Evolutionary conservation across 2,888 invertebrate species (phyloP).

Genomic region (Diaperis boleti): DNA sequence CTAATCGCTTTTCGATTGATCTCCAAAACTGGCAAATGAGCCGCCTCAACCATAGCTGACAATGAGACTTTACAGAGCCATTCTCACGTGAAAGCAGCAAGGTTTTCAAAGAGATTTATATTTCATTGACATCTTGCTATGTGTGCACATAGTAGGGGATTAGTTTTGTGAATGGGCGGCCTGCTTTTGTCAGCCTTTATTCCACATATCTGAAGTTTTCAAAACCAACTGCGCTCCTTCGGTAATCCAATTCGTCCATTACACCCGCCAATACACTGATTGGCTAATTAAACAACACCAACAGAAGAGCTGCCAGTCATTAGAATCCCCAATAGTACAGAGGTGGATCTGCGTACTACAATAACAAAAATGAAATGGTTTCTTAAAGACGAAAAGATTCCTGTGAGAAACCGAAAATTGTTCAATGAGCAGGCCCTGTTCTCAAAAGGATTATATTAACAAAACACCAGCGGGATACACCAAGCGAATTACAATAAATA

Average conservation of each 20-base stretch:
- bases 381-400: conserved; percentile 7
- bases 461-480: conserved; percentile 38
- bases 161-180: conserved; percentile 39
- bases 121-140: conserved; percentile 34
- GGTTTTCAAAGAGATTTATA: conserved; percentile 33
- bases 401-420: conserved; percentile 27
- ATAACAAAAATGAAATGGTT: conserved; percentile 6
- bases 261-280: conserved; percentile 33
- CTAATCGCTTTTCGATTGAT: conserved; percentile 37
- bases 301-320: neutral
- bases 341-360: neutral
- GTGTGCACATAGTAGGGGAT: conserved; percentile 35
- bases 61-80: conserved; percentile 26
- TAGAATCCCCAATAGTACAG: neutral
- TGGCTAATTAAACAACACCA: conserved; percentile 8
- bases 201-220: conserved; percentile 34
- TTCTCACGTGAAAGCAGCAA: conserved; percentile 28
- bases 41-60: conserved; percentile 30
- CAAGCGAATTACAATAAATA: conserved; percentile 43
- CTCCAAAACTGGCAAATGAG: conserved; percentile 40
- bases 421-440: conserved; percentile 27
- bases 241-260: conserved; percentile 38
- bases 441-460: conserved; percentile 37
- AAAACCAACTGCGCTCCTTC: conserved; percentile 16
- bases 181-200: conserved; percentile 32